Percentiles rank a stretch among this genome's conserved stretches.
Evolutionary conservation across 2,113 vertebrate genomes (phyloP).

Genomic region (Engystomops pustulosus): DNA sequence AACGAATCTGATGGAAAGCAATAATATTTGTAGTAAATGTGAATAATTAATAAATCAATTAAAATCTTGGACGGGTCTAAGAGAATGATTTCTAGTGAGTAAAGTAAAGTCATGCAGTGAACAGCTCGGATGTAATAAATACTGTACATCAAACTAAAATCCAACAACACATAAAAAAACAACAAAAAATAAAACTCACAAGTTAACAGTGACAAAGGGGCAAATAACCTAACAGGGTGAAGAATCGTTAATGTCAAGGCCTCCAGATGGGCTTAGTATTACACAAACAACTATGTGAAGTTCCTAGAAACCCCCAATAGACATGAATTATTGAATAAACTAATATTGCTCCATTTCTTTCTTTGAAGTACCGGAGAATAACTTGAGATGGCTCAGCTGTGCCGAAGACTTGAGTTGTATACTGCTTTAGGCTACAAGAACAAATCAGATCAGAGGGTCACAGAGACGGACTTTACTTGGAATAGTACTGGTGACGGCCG

Average conservation of each 20-base stretch:
- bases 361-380: not conserved
- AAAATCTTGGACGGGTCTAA: too few relatives aligned
- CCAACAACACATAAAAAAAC: not conserved
- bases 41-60: not conserved
- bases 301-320: not conserved
- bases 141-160: not conserved
- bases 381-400: not conserved
- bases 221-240: not conserved
- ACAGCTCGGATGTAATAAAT: not conserved
- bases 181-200: too few relatives aligned
- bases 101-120: not conserved
- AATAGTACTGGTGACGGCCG: not conserved
- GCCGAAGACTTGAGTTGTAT: not conserved
- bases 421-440: not conserved
- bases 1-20: not conserved
- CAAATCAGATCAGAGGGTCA: not conserved
- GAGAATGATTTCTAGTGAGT: not conserved
- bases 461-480: not conserved
- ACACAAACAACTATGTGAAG: not conserved
- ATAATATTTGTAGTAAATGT: not conserved
- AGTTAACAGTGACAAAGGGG: not conserved
- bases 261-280: not conserved
- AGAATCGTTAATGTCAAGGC: conserved; percentile 9
- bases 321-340: not conserved
- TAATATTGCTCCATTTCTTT: not conserved